Evolutionary conservation across 2,113 vertebrate genomes (phyloP).

Genomic region (Trematomus loennbergii): DNA sequence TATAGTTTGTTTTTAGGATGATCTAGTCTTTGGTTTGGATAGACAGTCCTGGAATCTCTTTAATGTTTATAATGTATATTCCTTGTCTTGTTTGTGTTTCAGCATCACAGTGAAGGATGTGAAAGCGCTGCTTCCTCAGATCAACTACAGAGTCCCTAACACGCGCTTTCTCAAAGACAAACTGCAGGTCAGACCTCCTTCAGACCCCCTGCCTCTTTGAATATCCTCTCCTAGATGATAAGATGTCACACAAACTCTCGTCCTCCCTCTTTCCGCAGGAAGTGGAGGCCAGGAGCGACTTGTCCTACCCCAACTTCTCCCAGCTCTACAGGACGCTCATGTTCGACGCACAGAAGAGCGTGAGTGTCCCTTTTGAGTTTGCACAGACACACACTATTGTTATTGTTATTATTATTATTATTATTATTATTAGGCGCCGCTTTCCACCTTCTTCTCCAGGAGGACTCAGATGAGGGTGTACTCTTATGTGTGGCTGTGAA

Average conservation of each 20-base stretch:
- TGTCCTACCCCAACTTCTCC: conserved; percentile 87
- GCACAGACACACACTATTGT: background rate
- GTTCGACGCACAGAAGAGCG: conserved; percentile 90
- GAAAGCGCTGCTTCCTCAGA: conserved; percentile 88
- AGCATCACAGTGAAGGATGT: conserved; percentile 90
- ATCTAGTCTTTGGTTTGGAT: no score
- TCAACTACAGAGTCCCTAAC: conserved; percentile 90
- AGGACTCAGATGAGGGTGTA: no score
- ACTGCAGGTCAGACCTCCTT: conserved; percentile 80
- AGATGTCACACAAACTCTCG: background rate
- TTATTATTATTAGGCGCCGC: no score
- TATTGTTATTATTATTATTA: no score
- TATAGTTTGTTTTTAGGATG: background rate
- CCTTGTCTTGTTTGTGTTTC: background rate
- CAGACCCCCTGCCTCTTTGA: background rate
- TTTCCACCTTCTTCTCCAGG: no score
- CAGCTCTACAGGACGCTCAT: conserved; percentile 91
- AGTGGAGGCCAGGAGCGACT: conserved; percentile 87
- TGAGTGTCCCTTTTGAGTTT: conserved; percentile 70
- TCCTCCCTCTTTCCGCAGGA: conserved; percentile 76
- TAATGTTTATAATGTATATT: background rate
- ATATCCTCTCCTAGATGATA: background rate
- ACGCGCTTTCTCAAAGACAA: conserved; percentile 91
- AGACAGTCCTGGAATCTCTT: background rate
- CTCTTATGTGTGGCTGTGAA: no score